Base-by-base conservation (phyloP, 2,888 invertebrate species). In the Eupithecia abbreviata region DNA sequence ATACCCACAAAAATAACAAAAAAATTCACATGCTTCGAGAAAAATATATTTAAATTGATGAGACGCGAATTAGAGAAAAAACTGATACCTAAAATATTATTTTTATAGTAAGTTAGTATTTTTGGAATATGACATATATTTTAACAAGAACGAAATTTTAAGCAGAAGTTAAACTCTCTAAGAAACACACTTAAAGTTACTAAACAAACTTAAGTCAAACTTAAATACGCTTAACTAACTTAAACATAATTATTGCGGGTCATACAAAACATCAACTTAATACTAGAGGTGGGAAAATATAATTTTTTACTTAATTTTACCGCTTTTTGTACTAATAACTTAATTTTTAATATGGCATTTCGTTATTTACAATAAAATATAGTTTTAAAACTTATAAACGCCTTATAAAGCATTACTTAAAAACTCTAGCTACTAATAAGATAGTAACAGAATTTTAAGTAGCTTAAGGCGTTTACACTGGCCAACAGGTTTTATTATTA, bases 321-420 rank as follows among this genome's bases (percentile, higher is more conserved):
- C 15, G 15, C 49, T 71, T 75, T 76, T 76, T 79, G 79, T 67
- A 77, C 80, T 78, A 75, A 76, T 74, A 73, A 80, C 78, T 80
- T 79, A 78, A 80, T 77, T 77, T 68, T 70, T 81, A 81, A 82
- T 83, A 84, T 84, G 83, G 83, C 84, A 79, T 77, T 70, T 78
- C 55, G 47, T 77, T 78, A 81, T 81, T 51, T 81, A 81, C 81
- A 81, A 80, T 82, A 75, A 75, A 62, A 58, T 75, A 62, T 65
- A 66, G 42, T 58, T 68, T 66, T 55, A 51, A 45, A 41, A 70
- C 30, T 42, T 66, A 66, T 15, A 58, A 58, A 62, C 62, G 66
- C 66, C 15, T 4, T 41, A 9, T 18, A 18, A 65, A 41, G 12
- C 42, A 42, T 66, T 15, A 66, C 66, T 42, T 66, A 42, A 42